Percentiles rank a stretch among this genome's conserved stretches.
Evolutionary conservation across 2,113 vertebrate genomes (phyloP).

Genomic region (Mesocricetus auratus): DNA sequence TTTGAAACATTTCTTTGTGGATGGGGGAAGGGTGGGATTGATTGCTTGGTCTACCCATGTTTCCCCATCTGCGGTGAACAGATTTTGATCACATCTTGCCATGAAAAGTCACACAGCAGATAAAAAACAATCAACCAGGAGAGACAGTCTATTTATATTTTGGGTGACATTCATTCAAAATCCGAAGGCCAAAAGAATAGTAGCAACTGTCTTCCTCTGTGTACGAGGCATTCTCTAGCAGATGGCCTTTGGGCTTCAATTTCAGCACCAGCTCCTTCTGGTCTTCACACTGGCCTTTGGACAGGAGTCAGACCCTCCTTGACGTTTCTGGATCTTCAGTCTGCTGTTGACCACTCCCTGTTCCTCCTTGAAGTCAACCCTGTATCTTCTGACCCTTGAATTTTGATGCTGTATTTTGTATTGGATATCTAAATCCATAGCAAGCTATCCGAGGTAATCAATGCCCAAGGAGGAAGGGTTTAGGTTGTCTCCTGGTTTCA

Average conservation of each 20-base stretch:
- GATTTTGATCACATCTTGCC: background rate
- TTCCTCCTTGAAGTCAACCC: background rate
- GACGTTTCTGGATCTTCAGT: background rate
- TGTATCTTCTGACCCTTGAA: conserved; percentile 3
- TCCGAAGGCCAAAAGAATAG: background rate
- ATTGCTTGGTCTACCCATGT: too few species aligned
- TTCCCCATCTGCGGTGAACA: background rate
- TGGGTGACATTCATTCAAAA: background rate
- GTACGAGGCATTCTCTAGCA: background rate
- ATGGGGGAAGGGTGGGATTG: background rate
- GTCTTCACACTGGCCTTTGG: background rate
- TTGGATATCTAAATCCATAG: background rate
- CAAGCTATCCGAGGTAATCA: background rate
- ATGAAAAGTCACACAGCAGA: background rate
- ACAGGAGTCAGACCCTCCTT: background rate
- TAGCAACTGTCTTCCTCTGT: background rate
- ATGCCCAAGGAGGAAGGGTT: too few species aligned
- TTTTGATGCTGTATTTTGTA: background rate
- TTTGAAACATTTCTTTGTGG: background rate
- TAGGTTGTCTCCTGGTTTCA: background rate
- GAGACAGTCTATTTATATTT: background rate
- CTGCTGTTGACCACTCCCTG: too few species aligned
- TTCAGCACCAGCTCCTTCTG: background rate
- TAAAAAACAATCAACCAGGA: background rate
- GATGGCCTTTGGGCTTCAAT: background rate